A percentile compares a stretch with the other conserved stretches of the same genome.
Conservation (phyloP, 2,888 invertebrate genomes). For the Cantharis rufa region DNA sequence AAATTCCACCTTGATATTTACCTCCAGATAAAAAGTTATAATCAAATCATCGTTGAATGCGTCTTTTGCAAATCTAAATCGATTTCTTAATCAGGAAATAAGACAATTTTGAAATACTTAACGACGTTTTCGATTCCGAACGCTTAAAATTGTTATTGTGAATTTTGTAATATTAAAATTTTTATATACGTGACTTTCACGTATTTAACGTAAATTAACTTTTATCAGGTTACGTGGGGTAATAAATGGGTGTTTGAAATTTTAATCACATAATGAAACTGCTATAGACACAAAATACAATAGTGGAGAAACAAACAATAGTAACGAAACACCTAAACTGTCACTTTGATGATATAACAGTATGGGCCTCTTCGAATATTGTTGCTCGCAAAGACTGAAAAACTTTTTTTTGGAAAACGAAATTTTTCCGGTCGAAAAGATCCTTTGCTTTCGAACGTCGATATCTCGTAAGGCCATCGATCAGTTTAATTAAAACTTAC, state of each 20-base stretch:
- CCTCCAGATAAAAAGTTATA: background rate
- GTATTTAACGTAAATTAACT: background rate
- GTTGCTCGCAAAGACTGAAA: background rate
- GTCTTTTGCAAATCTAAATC: slow-evolving; percentile 18
- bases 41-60: slow-evolving; percentile 13
- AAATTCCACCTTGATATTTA: background rate
- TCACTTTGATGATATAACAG: slow-evolving; percentile 14
- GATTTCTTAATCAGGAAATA: slow-evolving; percentile 43
- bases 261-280: slow-evolving; percentile 43
- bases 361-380: background rate
- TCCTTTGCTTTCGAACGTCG: no score
- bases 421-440: background rate
- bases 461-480: background rate
- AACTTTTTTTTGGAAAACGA: background rate
- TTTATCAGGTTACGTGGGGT: background rate
- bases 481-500: background rate
- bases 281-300: slow-evolving; percentile 36
- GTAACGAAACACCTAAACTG: slow-evolving; percentile 37
- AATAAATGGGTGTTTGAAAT: background rate
- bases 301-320: slow-evolving; percentile 42
- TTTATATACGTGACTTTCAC: background rate
- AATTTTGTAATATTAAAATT: background rate
- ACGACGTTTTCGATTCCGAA: slow-evolving; percentile 32
- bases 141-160: background rate
- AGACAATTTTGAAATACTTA: slow-evolving; percentile 42